Evolutionary conservation across 2,113 vertebrate species (phyloP), one percentile per base, ranked within the genome.

Genomic region (Myotis davidii): DNA sequence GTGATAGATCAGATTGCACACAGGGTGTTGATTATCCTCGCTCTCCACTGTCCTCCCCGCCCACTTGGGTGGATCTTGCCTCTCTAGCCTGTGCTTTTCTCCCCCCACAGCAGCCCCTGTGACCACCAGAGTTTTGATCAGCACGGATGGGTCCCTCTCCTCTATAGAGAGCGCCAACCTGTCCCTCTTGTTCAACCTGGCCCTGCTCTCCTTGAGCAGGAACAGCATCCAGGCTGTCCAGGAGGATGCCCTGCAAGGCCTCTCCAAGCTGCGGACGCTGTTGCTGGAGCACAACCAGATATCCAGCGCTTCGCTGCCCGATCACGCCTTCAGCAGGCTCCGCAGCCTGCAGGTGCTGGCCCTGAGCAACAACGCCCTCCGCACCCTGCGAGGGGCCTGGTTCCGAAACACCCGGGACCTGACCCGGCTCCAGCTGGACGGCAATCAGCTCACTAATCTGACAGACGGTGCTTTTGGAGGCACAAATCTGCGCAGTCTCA

Each of bases 271-370:
- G 86, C 94, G 18, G 94, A 98, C 98, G 0, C 92, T 99, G 83
- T 91, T 98, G 48, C 94, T 99, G 97, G 99, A 98, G 84, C 98
- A 99, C 96, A 99, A 99, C 93, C 97, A 82, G 18, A 97, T 99
- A 93, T 97, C 98, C 48, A 98, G 98, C 70, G 85, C 98, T n/a
- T 96, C 98, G 18, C 97, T 99, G 39, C 94, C 97, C 0, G 97
- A 97, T 1, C 95, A 95, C 29, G 98, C 98, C 12, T 98, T 99
- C 97, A 97, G 97, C 91, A 92, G 96, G 94, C 98, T 99, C 6
- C 78, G 25, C 32, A 97, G 96, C 61, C 98, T 99, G 34, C 96
- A 98, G 96, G 97, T 98, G 48, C 98, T 99, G 0, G 96, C 97
- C 27, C 96, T 99, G 45, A 98, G 98, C 32, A 97, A 98, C 76